A percentile compares a stretch with the other conserved stretches of the same genome.
phyloP scores from a whole-genome alignment of 2,888 invertebrate genomes.

The Laothoe populi region DNA sequence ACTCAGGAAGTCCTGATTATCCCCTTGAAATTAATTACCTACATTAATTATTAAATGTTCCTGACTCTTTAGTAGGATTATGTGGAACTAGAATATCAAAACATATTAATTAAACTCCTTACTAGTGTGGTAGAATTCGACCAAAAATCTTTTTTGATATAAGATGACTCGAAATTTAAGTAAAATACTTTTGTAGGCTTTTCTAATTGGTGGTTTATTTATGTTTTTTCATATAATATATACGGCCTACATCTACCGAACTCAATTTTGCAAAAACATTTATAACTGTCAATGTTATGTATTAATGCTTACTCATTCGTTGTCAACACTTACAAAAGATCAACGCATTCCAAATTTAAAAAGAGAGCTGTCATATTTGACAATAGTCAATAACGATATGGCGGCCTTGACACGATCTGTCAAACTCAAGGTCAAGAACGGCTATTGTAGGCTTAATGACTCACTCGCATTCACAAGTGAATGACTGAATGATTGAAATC shows the following conservation, averaged over 20 bases:
- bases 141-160: no score
- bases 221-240: neutral
- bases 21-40: no score
- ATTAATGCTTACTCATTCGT: slow-evolving; percentile 8
- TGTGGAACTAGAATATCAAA: no score
- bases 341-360: slow-evolving; percentile 37
- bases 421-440: slow-evolving; percentile 57
- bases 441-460: slow-evolving; percentile 35
- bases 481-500: slow-evolving; percentile 38
- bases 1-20: no score
- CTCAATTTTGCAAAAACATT: slow-evolving; percentile 2
- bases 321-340: slow-evolving; percentile 33
- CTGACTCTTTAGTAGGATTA: no score
- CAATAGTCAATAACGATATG: slow-evolving; percentile 54
- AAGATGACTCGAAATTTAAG: no score
- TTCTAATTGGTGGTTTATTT: neutral
- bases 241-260: neutral
- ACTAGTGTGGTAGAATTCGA: no score
- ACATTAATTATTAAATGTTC: no score
- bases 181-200: neutral
- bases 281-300: slow-evolving; percentile 9
- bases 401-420: slow-evolving; percentile 64
- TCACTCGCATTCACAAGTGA: slow-evolving; percentile 45
- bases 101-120: no score
- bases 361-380: slow-evolving; percentile 65